Conservation (phyloP, 2,797 vertebrate genomes). For the Trematomus bernacchii region DNA sequence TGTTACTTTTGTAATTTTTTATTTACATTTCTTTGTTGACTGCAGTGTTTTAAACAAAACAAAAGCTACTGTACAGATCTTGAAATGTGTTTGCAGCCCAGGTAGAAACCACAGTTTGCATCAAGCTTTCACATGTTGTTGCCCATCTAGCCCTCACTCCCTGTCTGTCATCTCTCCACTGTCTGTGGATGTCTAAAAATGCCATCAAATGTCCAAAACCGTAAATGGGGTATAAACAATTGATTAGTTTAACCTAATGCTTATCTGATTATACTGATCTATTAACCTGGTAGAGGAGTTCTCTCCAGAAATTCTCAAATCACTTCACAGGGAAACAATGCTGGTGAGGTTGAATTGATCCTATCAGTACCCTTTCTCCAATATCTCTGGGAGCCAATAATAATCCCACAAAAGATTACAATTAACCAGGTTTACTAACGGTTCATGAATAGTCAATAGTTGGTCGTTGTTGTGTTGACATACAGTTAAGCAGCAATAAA, state of each 20-base stretch:
- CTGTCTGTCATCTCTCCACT: not conserved
- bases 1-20: not conserved
- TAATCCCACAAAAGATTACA: constrained; percentile 15
- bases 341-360: not conserved
- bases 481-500: constrained; percentile 32
- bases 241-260: not conserved
- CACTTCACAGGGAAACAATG: not conserved
- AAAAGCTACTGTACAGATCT: not conserved
- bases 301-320: not conserved
- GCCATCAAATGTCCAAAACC: not conserved
- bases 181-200: not conserved
- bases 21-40: constrained; percentile 1
- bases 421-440: constrained; percentile 57
- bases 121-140: not conserved
- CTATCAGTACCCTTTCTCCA: not conserved
- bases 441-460: constrained; percentile 11
- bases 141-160: not conserved
- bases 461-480: constrained; percentile 29
- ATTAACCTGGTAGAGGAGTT: not conserved
- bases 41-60: not conserved
- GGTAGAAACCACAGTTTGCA: no score
- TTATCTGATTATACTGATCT: not conserved
- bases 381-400: not conserved
- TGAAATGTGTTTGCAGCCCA: not conserved
- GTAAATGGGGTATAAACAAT: not conserved